Conservation (phyloP, 2,797 vertebrate species). For the Sternotherus odoratus region DNA sequence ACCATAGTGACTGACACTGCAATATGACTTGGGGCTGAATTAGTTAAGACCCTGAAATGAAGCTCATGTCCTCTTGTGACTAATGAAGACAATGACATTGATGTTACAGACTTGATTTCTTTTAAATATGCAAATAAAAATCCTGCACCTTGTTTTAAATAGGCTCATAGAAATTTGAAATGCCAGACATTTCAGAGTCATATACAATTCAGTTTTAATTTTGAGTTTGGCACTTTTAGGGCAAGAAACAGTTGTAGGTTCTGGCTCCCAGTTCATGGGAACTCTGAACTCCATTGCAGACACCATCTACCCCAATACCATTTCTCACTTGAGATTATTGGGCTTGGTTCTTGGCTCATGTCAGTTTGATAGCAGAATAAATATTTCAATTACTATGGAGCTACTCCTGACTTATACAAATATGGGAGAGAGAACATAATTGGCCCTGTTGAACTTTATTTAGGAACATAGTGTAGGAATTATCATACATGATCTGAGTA, state of each 20-base stretch:
- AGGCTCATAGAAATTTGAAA: neutral
- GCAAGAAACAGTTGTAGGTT: neutral
- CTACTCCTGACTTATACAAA: neutral
- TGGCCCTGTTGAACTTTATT: neutral
- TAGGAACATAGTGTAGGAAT: neutral
- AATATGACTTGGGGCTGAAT: neutral
- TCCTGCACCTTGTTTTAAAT: neutral
- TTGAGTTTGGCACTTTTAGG: neutral
- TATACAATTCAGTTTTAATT: neutral
- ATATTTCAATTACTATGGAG: neutral
- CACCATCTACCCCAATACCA: neutral
- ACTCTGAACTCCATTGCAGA: neutral
- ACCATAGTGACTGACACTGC: neutral
- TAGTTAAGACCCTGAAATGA: neutral
- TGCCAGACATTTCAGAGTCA: neutral
- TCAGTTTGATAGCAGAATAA: neutral
- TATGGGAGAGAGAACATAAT: neutral
- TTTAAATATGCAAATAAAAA: neutral
- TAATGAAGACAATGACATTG: neutral
- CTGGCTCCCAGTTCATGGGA: neutral
- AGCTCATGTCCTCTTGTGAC: neutral
- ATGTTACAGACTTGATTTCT: rapidly evolving
- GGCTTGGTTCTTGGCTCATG: no score
- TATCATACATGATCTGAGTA: neutral
- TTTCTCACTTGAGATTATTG: neutral